Conservation (phyloP, 2,113 vertebrate genomes). For the Tetraodon nigroviridis region DNA sequence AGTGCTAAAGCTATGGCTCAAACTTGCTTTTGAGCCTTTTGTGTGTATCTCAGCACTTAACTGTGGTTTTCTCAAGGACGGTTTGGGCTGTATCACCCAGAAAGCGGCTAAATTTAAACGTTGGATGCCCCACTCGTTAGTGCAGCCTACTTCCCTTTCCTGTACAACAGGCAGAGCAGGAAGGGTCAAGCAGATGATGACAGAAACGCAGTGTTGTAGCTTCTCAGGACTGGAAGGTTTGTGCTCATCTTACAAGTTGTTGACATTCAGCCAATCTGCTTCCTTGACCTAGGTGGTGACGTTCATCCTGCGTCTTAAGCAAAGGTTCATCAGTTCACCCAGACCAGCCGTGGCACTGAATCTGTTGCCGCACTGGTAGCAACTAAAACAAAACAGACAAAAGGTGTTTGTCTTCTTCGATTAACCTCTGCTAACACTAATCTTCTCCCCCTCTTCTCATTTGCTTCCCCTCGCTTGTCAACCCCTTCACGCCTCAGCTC, state of each 20-base stretch:
- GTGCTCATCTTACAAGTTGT: neutral
- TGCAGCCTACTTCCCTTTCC: slow-evolving; percentile 71
- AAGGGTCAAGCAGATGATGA: slow-evolving; percentile 41
- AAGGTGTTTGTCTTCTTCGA: neutral
- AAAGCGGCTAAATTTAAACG: slow-evolving; percentile 38
- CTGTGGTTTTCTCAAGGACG: slow-evolving; percentile 1
- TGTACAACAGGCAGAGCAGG: slow-evolving; percentile 60
- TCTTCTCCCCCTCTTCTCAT: neutral
- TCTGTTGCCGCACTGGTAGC: too few species aligned
- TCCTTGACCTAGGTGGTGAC: neutral
- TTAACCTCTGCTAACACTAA: neutral
- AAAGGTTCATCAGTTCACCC: too few species aligned
- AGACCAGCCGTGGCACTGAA: too few species aligned
- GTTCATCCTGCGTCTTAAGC: too few species aligned
- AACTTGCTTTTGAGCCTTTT: neutral
- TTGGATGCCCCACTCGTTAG: slow-evolving; percentile 57
- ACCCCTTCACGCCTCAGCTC: slow-evolving; percentile 49
- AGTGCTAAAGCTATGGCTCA: neutral
- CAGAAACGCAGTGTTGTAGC: slow-evolving; percentile 30
- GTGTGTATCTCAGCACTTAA: neutral
- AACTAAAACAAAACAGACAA: neutral
- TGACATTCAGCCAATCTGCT: too few species aligned
- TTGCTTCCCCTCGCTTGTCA: slow-evolving; percentile 19
- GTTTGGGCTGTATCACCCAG: neutral
- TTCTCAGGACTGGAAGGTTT: slow-evolving; percentile 46